Evolutionary conservation across 30 jellyfish, hydroid and myxozoan genomes (phyloP), one percentile per base, ranked within the genome.

Genomic region (Pseudorhiza aurosa): DNA sequence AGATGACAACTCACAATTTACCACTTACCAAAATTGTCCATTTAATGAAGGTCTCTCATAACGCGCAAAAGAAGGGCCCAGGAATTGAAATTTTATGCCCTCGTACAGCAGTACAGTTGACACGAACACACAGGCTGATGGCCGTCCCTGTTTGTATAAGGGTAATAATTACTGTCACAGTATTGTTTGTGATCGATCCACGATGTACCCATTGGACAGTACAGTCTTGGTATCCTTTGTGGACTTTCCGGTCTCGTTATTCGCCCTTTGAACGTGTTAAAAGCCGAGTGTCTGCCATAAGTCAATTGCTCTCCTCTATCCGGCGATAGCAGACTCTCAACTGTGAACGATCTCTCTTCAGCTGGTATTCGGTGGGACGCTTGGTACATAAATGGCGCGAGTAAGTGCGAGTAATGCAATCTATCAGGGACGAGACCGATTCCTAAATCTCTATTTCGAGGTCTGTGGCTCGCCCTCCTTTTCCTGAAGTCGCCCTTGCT

Each of bases 401-500:
- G 65, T 36, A 85, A 85, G 53, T 72, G 96, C 65, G 96, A 46
- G 29, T 85, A 85, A 31, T 74, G 88, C 51, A 73, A 58, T 53
- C 96, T 72, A 31, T 85, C 96, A 18, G 96, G 82, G 4, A 62
- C 68, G 29, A 85, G 33, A 17, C 95, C 97, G 25, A 88, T 68
- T 10, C 86, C 85, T n/a, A 89, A 33, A 72, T 85, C 96, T 49
- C 98, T 85, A 44, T 87, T 93, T 81, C 99, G 68, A 46, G 96
- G 99, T 35, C 99, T 87, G 55, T 86, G 97, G 53, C 96, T 79
- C 6, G 99, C 97, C 29, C 97, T 28, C 51, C 99, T 58, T 63
- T 93, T 93, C 45, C 99, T 88, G 80, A 85, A 93, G 72, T 93
- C 99, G 8, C 99, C 99, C 44, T 85, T 87, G 36, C 97, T 87